Conservation (phyloP, 2,888 invertebrate species). For the Junonia oenone region DNA sequence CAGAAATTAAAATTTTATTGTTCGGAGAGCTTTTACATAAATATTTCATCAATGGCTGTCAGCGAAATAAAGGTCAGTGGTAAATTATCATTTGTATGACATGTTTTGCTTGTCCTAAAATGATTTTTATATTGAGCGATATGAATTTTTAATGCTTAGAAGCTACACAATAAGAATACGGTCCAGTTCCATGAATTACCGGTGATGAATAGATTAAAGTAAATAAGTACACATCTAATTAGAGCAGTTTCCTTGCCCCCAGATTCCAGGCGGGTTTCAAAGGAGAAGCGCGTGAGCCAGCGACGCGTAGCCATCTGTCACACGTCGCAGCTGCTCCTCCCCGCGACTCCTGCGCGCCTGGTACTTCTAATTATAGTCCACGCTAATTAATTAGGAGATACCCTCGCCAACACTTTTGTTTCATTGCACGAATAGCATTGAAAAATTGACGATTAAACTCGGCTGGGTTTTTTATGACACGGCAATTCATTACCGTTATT, state of each 20-base stretch:
- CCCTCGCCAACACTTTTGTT: slow-evolving; percentile 35
- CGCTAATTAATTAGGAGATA: slow-evolving; percentile 60
- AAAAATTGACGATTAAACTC: slow-evolving; percentile 36
- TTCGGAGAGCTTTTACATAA: not conserved
- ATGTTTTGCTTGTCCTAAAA: not conserved
- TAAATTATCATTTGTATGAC: not conserved
- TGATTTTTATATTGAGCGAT: not conserved
- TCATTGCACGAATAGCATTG: slow-evolving; percentile 33
- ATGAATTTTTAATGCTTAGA: not conserved
- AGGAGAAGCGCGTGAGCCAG: slow-evolving; percentile 56
- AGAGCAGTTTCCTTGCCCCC: slow-evolving; percentile 51
- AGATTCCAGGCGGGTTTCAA: slow-evolving; percentile 52
- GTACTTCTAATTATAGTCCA: slow-evolving; percentile 58
- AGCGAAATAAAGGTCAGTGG: not conserved
- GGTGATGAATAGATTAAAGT: slow-evolving; percentile 41
- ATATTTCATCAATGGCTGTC: not conserved
- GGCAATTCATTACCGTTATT: slow-evolving; percentile 11
- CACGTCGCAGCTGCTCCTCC: slow-evolving; percentile 59
- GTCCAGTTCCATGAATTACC: slow-evolving; percentile 23
- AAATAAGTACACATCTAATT: slow-evolving; percentile 66
- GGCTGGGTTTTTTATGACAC: slow-evolving; percentile 20
- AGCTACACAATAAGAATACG: not conserved
- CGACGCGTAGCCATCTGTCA: slow-evolving; percentile 71
- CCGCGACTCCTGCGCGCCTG: slow-evolving; percentile 44
- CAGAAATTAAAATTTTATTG: not conserved